Evolutionary conservation across 1,140 invertebrate species (phyloP).

Genomic region (Tetramorium parvispinum): DNA sequence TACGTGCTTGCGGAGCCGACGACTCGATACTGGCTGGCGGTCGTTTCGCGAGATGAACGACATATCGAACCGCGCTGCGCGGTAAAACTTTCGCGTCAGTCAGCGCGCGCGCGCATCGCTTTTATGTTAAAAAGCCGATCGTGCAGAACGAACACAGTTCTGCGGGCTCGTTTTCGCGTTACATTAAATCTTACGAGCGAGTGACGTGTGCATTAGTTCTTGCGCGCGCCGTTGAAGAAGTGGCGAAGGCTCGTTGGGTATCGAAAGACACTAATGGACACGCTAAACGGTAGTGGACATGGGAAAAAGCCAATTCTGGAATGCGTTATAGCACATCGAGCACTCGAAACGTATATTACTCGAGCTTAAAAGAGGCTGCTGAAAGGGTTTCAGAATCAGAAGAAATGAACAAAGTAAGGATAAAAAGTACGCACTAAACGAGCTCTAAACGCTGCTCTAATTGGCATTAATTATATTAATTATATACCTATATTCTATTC

Average conservation of each 20-base stretch:
- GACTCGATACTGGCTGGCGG: neutral
- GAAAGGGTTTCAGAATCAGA: neutral
- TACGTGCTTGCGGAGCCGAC: conserved; percentile 18
- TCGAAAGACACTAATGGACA: conserved; percentile 11
- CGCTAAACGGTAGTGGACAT: neutral
- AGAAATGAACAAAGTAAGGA: neutral
- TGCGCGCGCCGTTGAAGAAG: neutral
- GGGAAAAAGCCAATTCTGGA: neutral
- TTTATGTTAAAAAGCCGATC: conserved; percentile 8
- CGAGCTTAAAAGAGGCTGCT: neutral
- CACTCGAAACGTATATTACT: neutral
- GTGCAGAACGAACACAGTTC: conserved; percentile 21
- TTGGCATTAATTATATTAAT: neutral
- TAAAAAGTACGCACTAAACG: neutral
- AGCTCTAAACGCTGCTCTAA: neutral
- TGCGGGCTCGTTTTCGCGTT: conserved; percentile 31
- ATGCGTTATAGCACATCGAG: neutral
- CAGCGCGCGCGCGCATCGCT: neutral
- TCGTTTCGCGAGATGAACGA: conserved; percentile 22
- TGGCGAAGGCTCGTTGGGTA: no score
- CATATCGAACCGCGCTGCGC: neutral
- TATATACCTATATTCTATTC: neutral
- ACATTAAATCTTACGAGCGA: conserved; percentile 42
- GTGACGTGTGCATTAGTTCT: conserved; percentile 29
- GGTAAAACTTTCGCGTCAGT: conserved; percentile 10